These are phyloP conservation scores for Oxyruncus cristatus DNA, from an alignment of 2,113 vertebrate genomes.

Conservation along the genomic window DNA sequence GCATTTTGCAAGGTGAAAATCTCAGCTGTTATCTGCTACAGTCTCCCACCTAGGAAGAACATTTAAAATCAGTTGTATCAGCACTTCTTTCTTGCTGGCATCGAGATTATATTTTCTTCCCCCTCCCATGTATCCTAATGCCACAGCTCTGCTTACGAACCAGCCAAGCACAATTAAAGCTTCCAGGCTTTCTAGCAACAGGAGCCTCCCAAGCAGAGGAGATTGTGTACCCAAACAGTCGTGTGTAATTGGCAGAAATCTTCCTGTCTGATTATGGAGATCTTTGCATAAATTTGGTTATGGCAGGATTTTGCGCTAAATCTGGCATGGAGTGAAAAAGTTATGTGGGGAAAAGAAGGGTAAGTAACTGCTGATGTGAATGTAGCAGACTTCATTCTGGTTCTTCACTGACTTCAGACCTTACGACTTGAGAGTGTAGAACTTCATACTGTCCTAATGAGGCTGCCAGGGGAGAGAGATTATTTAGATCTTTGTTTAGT, in stretches of 20 bases:
- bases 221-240: not conserved
- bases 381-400: not conserved
- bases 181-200: not conserved
- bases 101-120: not conserved
- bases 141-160: not conserved
- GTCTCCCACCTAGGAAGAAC: not conserved
- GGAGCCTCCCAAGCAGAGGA: not conserved
- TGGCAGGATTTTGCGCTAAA: not conserved
- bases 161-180: not conserved
- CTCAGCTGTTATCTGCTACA: not conserved
- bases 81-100: not conserved
- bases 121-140: not conserved
- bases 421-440: not conserved
- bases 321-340: not conserved
- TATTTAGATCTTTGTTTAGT: conserved; percentile 30
- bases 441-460: not conserved
- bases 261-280: not conserved
- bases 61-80: not conserved
- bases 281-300: not conserved
- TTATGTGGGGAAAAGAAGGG: not conserved
- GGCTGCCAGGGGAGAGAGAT: not conserved
- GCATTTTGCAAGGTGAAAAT: conserved; percentile 6
- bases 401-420: not conserved
- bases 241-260: not conserved
- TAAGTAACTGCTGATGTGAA: not conserved